Base-by-base conservation (phyloP, 2,888 invertebrate genomes). In the Eurytoma californica region DNA sequence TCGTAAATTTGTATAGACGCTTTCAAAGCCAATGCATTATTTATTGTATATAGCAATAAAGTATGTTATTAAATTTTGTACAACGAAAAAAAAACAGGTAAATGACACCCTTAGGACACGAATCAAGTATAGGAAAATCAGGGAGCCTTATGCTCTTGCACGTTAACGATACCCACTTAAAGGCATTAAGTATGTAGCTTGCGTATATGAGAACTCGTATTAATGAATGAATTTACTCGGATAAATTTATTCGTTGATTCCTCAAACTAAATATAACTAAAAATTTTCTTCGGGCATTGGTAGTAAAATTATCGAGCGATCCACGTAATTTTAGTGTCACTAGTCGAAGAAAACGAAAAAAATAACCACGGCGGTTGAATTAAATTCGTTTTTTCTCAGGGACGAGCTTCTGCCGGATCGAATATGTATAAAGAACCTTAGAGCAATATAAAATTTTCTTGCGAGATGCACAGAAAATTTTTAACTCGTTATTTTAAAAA, bases 321-420 rank as follows among this genome's bases (percentile, higher is more conserved):
- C 7, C 39, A 39, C 39, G 39, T 39, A 7, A 39, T 39, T 39
- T 39, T 39, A 39, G 39, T 39, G 39, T 39, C 39, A 39, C 39
- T 39, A 39, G 39, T 39, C 39, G 39, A 39, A 39, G 39, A 39
- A 39, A 39, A 39, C 7, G 7, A 39, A 58, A 58, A 69, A 69
- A 58, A 18, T 69, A 16, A 69, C 39, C 39, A 7, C 39, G 39
- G 39, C 47, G 20, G 49, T 49, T 47, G 53, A 47, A 66, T 65
- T 57, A 18, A 28, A 49, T 74, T 65, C 24, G 60, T 49, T 65
- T 39, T 77, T 77, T 70, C 70, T 77, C 77, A 65, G 77, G 65
- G 77, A 65, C 57, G 20, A 13, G 30, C 20, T 70, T 77, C 39
- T 58, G 49, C 57, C 30, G 7, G 24, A 20, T 55, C 39, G 7